Conservation (phyloP, 1,140 invertebrate genomes). For the Diorhabda elongata region DNA sequence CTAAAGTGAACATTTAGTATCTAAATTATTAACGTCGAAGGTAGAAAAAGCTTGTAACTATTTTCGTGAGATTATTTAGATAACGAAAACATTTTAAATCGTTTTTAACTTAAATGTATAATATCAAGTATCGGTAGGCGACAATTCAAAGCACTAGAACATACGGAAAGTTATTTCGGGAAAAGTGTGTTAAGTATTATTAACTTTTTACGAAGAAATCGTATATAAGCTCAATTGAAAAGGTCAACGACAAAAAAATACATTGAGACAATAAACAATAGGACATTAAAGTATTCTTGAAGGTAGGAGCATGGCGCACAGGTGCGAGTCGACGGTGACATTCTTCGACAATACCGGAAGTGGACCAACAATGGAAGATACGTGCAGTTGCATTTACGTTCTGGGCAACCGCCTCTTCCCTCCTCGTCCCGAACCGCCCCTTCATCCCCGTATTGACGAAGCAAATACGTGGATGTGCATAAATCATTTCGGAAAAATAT, state of each 20-base stretch:
- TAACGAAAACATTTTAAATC: too few relatives aligned
- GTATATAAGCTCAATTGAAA: neutral
- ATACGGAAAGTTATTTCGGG: neutral
- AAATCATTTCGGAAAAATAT: conserved; percentile 22
- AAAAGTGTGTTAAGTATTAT: conserved; percentile 3
- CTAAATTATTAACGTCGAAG: too few relatives aligned
- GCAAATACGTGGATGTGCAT: conserved; percentile 24
- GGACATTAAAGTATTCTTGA: conserved; percentile 12
- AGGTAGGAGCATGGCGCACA: conserved; percentile 14
- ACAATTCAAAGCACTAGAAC: too few relatives aligned
- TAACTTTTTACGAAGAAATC: conserved; percentile 1
- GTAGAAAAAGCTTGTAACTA: too few relatives aligned
- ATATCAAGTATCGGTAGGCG: too few relatives aligned
- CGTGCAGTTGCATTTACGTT: conserved; percentile 29
- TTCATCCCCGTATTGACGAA: conserved; percentile 10
- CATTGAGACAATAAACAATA: conserved; percentile 15
- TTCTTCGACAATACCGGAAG: conserved; percentile 30
- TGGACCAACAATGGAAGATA: conserved; percentile 28
- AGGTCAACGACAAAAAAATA: conserved; percentile 12
- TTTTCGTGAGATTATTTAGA: too few relatives aligned
- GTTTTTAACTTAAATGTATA: too few relatives aligned
- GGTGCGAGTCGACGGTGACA: conserved; percentile 25
- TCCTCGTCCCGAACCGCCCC: conserved; percentile 8
- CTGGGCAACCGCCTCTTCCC: conserved; percentile 17
- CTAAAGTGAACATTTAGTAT: too few relatives aligned